Evolutionary conservation across 2,888 invertebrate genomes (phyloP).

Genomic region (Andrena camellia): DNA sequence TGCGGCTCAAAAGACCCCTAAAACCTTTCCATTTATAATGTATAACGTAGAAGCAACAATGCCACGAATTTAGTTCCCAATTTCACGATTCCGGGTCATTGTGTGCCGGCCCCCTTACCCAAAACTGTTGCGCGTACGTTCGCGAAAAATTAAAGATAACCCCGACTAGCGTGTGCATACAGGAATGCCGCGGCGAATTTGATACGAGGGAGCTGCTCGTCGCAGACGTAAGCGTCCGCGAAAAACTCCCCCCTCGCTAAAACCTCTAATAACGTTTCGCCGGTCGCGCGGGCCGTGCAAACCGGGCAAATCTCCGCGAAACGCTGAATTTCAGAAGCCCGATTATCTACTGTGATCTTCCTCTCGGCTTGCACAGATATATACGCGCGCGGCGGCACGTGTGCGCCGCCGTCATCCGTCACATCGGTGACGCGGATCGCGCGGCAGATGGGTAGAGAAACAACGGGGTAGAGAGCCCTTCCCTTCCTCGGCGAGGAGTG

Average conservation of each 20-base stretch:
- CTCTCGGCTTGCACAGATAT: background rate
- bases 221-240: background rate
- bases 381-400: background rate
- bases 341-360: constrained; percentile 33
- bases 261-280: constrained; percentile 15
- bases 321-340: constrained; percentile 12
- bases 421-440: background rate
- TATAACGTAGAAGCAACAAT: too few species aligned
- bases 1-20: too few species aligned
- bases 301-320: constrained; percentile 21
- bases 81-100: too few species aligned
- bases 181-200: background rate
- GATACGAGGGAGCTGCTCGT: background rate
- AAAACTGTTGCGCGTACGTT: too few species aligned
- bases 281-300: background rate
- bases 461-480: too few species aligned
- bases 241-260: background rate
- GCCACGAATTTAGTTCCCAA: too few species aligned
- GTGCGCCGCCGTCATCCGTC: constrained; percentile 1
- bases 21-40: too few species aligned
- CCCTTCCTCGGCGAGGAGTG: background rate
- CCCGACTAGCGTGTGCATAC: background rate
- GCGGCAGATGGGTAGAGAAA: background rate
- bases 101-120: background rate
- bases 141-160: background rate